phyloP scores from a whole-genome alignment of 2,797 vertebrate species.

The Nannoperca australis region DNA sequence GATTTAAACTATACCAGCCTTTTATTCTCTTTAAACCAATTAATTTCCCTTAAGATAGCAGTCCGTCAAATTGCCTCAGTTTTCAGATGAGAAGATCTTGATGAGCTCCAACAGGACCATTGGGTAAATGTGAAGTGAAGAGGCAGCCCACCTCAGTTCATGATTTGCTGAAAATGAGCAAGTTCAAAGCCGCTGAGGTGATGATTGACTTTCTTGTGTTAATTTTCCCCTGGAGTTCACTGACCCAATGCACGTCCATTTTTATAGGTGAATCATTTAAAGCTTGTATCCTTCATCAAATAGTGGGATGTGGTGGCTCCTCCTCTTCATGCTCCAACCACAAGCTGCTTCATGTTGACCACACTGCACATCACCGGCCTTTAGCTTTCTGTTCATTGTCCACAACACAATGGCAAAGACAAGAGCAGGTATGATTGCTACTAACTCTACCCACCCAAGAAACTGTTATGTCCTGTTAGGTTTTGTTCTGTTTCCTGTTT shows the following conservation, averaged over 20 bases:
- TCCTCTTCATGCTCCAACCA: constrained; percentile 38
- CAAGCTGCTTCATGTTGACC: constrained; percentile 15
- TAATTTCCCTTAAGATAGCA: constrained; percentile 37
- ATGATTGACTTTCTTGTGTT: constrained; percentile 46
- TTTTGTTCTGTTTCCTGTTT: too few relatives aligned
- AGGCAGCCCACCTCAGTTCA: constrained; percentile 3
- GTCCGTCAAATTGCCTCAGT: constrained; percentile 52
- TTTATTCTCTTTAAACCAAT: constrained; percentile 49
- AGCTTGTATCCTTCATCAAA: constrained; percentile 42
- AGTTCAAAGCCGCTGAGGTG: constrained; percentile 59
- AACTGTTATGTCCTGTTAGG: too few relatives aligned
- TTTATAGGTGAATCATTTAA: constrained; percentile 56
- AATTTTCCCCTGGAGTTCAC: constrained; percentile 55
- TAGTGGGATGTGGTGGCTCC: not conserved
- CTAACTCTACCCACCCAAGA: not conserved
- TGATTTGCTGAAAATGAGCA: constrained; percentile 43
- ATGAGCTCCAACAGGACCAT: constrained; percentile 46
- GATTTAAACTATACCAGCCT: constrained; percentile 44
- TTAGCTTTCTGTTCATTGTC: not conserved
- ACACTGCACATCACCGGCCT: not conserved
- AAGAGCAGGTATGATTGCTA: not conserved
- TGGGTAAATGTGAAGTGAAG: constrained; percentile 8
- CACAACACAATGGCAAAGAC: not conserved
- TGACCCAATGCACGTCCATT: constrained; percentile 40
- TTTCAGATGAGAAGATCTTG: constrained; percentile 47